These are phyloP conservation scores for Eristalis tenax DNA, from an alignment of 2,888 invertebrate species.

Conservation along the genomic window DNA sequence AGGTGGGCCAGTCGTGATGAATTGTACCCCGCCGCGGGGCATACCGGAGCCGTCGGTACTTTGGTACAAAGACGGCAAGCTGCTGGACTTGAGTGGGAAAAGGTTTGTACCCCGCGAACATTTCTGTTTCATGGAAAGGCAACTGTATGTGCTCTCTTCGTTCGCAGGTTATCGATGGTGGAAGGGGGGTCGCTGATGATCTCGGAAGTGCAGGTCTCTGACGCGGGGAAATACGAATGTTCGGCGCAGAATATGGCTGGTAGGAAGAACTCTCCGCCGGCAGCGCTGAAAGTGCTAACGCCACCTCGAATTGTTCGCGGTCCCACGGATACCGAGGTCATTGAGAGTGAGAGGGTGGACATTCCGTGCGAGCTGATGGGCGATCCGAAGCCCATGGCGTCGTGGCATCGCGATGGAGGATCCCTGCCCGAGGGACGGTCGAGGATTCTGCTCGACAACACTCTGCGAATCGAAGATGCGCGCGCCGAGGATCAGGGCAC, in stretches of 20 bases:
- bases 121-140: background rate
- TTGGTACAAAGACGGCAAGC: conserved; percentile 75
- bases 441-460: conserved; percentile 74
- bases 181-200: conserved; percentile 75
- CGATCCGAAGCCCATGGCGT: conserved; percentile 74
- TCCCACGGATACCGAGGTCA: conserved; percentile 75
- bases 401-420: conserved; percentile 74
- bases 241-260: conserved; percentile 76
- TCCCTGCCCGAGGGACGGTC: conserved; percentile 74
- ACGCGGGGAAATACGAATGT: conserved; percentile 75
- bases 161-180: conserved; percentile 73
- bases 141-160: background rate
- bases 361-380: conserved; percentile 74
- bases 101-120: conserved; percentile 61
- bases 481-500: conserved; percentile 75
- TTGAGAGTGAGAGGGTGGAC: conserved; percentile 75
- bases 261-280: conserved; percentile 73
- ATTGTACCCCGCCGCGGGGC: conserved; percentile 75
- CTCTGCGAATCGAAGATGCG: conserved; percentile 74
- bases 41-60: conserved; percentile 75
- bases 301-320: conserved; percentile 74
- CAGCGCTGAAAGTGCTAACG: conserved; percentile 74
- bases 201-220: conserved; percentile 74
- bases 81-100: conserved; percentile 75
- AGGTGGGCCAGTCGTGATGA: conserved; percentile 74